Conservation (phyloP, 1,140 invertebrate species). For the Planococcus citri region DNA sequence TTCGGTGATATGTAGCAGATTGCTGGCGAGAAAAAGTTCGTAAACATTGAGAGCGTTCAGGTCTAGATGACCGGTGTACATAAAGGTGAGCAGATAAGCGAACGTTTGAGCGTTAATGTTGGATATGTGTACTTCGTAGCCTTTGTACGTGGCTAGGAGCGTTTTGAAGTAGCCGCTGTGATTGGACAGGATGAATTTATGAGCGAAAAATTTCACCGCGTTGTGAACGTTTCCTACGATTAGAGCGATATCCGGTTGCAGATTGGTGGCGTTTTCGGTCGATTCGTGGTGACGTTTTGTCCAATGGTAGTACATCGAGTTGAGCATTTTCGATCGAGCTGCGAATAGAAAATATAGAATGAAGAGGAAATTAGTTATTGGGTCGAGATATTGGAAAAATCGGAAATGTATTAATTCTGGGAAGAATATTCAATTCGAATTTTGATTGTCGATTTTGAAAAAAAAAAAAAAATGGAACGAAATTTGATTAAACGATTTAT, state of each 20-base stretch:
- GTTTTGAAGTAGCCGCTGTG: slow-evolving; percentile 58
- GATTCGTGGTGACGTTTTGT: not conserved
- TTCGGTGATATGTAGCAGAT: slow-evolving; percentile 59
- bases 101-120: slow-evolving; percentile 54
- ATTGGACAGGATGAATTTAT: slow-evolving; percentile 40
- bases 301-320: not conserved
- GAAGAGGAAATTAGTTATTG: too few species aligned
- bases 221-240: not conserved
- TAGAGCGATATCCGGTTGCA: not conserved
- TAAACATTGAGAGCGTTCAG: slow-evolving; percentile 57
- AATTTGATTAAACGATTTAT: too few species aligned
- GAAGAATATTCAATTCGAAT: too few species aligned
- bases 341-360: too few species aligned
- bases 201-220: slow-evolving; percentile 9
- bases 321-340: not conserved
- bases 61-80: slow-evolving; percentile 62
- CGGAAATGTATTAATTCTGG: too few species aligned
- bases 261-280: not conserved
- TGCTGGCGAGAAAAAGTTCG: slow-evolving; percentile 55
- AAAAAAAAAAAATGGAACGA: too few species aligned
- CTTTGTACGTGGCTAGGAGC: slow-evolving; percentile 35
- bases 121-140: slow-evolving; percentile 37
- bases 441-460: too few species aligned
- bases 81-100: slow-evolving; percentile 55
- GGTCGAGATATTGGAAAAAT: too few species aligned